phyloP scores from a whole-genome alignment of 2,888 invertebrate species.

The Erebia ligea region DNA sequence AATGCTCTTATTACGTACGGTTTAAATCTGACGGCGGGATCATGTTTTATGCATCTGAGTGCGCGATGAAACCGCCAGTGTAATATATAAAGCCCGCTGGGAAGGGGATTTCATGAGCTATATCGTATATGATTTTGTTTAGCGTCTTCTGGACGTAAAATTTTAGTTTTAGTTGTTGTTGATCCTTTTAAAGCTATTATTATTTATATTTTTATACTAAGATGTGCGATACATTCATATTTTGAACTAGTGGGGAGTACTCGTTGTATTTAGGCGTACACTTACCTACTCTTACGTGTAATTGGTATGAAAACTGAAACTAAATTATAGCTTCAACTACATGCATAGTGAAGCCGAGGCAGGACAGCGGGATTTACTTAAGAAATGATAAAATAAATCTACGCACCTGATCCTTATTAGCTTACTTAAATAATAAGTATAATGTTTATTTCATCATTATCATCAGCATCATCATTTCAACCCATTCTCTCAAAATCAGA shows the following conservation, averaged over 20 bases:
- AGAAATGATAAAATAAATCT: no score
- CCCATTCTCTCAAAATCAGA: no score
- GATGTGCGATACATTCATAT: neutral
- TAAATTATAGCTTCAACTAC: neutral
- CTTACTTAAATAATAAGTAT: no score
- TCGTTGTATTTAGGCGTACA: neutral
- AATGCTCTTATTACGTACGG: constrained; percentile 81
- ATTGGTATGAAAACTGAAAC: neutral
- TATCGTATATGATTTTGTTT: constrained; percentile 61
- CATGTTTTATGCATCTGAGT: constrained; percentile 82
- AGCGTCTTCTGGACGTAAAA: constrained; percentile 51
- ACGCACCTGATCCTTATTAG: no score
- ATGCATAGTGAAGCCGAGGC: no score
- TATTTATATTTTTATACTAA: neutral
- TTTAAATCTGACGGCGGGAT: constrained; percentile 80
- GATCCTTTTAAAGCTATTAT: constrained; percentile 2
- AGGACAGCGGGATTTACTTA: no score
- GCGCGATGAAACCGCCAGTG: constrained; percentile 75
- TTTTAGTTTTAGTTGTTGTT: constrained; percentile 36
- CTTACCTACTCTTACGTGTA: neutral
- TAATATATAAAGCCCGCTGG: constrained; percentile 72
- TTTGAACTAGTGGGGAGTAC: no score
- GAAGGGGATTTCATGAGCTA: constrained; percentile 73
- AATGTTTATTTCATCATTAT: no score
- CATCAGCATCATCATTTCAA: no score